Conservation (phyloP, 2,888 invertebrate genomes). For the Clistopyga incitator region DNA sequence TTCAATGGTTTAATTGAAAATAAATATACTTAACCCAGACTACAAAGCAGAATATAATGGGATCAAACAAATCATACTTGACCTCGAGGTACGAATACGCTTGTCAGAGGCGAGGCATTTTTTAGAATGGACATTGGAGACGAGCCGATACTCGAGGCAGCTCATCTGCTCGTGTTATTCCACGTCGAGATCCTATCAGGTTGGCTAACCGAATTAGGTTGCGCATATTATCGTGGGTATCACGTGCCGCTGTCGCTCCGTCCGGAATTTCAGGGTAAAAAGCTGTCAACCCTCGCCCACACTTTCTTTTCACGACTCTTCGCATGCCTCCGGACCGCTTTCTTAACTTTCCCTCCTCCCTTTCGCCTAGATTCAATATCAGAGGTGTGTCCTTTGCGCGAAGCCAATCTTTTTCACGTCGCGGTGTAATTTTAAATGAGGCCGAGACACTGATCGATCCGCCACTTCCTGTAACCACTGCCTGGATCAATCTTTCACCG, state of each 20-base stretch:
- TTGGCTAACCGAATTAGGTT: slow-evolving; percentile 23
- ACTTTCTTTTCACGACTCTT: slow-evolving; percentile 18
- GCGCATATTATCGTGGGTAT: slow-evolving; percentile 24
- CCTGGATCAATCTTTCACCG: slow-evolving; percentile 48
- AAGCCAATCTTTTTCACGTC: slow-evolving; percentile 11
- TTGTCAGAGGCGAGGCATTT: not conserved
- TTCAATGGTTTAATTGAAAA: not conserved
- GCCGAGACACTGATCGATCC: slow-evolving; percentile 48
- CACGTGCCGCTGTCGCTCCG: slow-evolving; percentile 6
- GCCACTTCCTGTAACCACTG: slow-evolving; percentile 1
- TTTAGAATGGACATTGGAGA: not conserved
- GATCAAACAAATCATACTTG: not conserved
- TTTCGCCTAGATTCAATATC: slow-evolving; percentile 11
- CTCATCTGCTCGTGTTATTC: slow-evolving; percentile 5
- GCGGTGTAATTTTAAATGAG: slow-evolving; percentile 45
- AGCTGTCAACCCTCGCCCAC: slow-evolving; percentile 23
- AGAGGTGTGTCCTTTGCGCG: slow-evolving; percentile 5
- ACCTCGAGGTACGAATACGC: not conserved
- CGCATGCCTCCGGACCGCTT: not conserved
- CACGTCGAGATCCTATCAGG: slow-evolving; percentile 7
- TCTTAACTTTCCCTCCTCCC: slow-evolving; percentile 4
- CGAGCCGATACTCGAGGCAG: slow-evolving; percentile 2
- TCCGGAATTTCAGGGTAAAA: slow-evolving; percentile 26
- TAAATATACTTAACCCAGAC: not conserved
- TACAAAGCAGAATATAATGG: not conserved